Base-by-base conservation (phyloP, 2,888 invertebrate genomes). In the Xanthia icteritia region DNA sequence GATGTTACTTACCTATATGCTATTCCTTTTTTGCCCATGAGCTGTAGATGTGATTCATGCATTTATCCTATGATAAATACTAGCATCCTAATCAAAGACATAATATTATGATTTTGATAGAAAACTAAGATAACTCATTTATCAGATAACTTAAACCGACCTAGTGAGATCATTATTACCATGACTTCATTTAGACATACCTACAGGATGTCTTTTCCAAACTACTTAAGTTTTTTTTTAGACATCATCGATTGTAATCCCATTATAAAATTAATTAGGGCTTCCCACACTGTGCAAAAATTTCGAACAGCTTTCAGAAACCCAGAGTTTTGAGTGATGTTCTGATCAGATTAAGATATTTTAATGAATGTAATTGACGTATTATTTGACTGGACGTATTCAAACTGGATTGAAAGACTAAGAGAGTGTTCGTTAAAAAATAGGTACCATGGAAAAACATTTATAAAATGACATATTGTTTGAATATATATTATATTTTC, bases 121-220 rank as follows among this genome's bases (percentile, higher is more conserved):
- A 51, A 79, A 65, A 65, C 36, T 27, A 54, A 71, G 27, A 31
- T 65, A 51, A 5, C 11, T 36, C 31, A 79, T 58, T 76, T 51
- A 67, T 77, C 31, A 27, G 60, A 79, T 17, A 15, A 64, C 56
- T 58, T 70, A 70, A 63, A 58, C 48, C 48, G 70, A 79, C 58
- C 79, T 20, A 58, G 3, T n/a, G 9, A 51, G 31, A 64, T 65
- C 39, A 23, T 42, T 23, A 65, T 13, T 15, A 48, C 39, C 36
- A 70, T 71, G 51, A 79, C 70, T 65, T 79, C 54, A 79, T 63
- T 39, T 31, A 48, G 45, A 64, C 45, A 17, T 45, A 36, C 36
- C 3, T 63, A 73, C 42, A 71, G 48, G 20, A 15, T 58, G 45
- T n/a, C 0, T 42, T 31, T 54, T 27, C 0, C 36, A 67, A 39